Evolutionary conservation across 2,797 vertebrate genomes (phyloP).

Genomic region (Linurgus olivaceus): DNA sequence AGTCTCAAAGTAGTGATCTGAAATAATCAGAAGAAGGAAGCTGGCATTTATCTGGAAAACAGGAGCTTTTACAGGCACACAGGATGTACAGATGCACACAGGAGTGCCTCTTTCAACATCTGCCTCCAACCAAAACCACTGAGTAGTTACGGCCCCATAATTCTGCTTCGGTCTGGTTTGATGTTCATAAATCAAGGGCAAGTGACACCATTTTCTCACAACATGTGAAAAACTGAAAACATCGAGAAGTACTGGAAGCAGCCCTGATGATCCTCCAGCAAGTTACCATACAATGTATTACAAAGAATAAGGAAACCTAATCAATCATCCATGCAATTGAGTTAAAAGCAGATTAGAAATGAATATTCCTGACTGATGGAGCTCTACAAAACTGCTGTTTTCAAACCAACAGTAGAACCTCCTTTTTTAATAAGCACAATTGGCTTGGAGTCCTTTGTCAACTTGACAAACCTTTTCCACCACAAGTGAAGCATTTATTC

Average conservation of each 20-base stretch:
- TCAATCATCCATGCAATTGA: neutral
- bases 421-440: neutral
- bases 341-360: slow-evolving; percentile 21
- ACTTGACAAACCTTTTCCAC: neutral
- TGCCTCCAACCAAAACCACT: neutral
- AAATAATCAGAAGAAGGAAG: neutral
- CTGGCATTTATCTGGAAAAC: neutral
- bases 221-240: neutral
- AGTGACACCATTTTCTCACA: neutral
- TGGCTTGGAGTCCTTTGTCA: slow-evolving; percentile 11
- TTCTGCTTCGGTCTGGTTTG: neutral
- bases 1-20: neutral
- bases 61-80: neutral
- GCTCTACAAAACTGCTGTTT: neutral
- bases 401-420: neutral
- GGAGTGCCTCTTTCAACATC: neutral
- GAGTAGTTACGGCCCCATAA: neutral
- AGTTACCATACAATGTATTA: neutral
- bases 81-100: fast-evolving
- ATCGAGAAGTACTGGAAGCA: neutral
- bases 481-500: slow-evolving; percentile 7
- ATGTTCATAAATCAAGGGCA: neutral
- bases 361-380: neutral
- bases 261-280: neutral
- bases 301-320: neutral